phyloP scores from a whole-genome alignment of 2,888 invertebrate species.

The Endotricha flammealis region DNA sequence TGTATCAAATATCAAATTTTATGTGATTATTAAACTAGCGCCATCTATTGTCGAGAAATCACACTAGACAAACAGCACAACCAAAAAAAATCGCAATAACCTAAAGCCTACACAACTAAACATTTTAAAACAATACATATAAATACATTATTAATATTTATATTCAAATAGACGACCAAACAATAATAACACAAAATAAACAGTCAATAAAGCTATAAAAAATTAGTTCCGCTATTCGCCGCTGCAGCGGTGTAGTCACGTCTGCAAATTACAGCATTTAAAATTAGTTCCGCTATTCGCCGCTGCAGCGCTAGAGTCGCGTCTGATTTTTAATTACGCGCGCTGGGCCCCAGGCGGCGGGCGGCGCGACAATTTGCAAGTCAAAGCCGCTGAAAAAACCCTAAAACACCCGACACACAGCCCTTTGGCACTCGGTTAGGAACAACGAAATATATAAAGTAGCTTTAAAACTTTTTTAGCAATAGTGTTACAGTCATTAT shows the following conservation, averaged over 20 bases:
- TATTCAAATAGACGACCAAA: background rate
- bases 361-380: conserved; percentile 63
- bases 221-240: conserved; percentile 37
- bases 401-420: conserved; percentile 73
- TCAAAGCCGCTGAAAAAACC: conserved; percentile 76
- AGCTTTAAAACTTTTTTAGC: no score
- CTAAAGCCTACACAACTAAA: no score
- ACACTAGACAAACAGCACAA: no score
- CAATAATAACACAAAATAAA: background rate
- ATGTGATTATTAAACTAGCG: conserved; percentile 7
- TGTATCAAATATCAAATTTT: no score
- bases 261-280: conserved; percentile 21
- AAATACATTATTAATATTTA: no score
- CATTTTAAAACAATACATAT: no score
- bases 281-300: conserved; percentile 34
- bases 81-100: no score
- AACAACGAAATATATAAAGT: conserved; percentile 32
- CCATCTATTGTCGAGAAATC: conserved; percentile 28
- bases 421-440: conserved; percentile 52
- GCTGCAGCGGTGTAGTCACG: conserved; percentile 34
- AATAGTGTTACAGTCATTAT: no score
- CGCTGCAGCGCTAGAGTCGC: conserved; percentile 37
- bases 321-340: conserved; percentile 63
- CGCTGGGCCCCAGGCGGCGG: conserved; percentile 29
- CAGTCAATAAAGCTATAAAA: background rate